These are phyloP conservation scores for Rhagonycha lutea DNA, from an alignment of 2,888 invertebrate species.

Conservation along the genomic window DNA sequence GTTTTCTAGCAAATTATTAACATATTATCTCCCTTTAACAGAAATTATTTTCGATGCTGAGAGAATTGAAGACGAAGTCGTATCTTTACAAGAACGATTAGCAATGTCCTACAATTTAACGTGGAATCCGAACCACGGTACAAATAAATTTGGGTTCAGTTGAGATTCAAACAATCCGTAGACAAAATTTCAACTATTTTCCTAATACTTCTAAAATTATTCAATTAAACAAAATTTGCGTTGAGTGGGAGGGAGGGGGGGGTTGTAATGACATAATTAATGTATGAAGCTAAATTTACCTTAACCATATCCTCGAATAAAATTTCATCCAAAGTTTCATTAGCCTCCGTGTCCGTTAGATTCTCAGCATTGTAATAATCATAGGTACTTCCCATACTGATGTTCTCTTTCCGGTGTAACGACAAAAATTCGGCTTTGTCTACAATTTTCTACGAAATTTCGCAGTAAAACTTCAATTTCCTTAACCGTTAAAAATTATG, in stretches of 20 bases:
- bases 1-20: too few species aligned
- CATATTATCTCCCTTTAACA: too few species aligned
- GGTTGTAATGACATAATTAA: not conserved
- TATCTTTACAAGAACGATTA: too few species aligned
- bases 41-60: too few species aligned
- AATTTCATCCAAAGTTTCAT: slow-evolving; percentile 26
- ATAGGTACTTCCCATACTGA: slow-evolving; percentile 58
- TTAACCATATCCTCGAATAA: slow-evolving; percentile 6
- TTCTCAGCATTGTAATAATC: slow-evolving; percentile 73
- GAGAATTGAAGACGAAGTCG: too few species aligned
- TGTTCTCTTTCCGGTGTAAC: slow-evolving; percentile 41
- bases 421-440: slow-evolving; percentile 49
- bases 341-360: slow-evolving; percentile 56
- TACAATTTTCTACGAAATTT: slow-evolving; percentile 48
- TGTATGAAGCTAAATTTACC: slow-evolving; percentile 5
- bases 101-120: too few species aligned
- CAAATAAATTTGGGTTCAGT: not conserved
- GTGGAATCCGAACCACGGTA: not conserved
- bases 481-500: slow-evolving; percentile 29
- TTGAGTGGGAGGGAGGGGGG: not conserved
- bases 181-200: too few species aligned
- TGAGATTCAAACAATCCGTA: not conserved
- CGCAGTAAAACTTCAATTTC: not conserved
- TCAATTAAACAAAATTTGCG: too few species aligned
- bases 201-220: not conserved